Base-by-base conservation (phyloP, 2,888 invertebrate species). In the Pseudococcus longispinus region DNA sequence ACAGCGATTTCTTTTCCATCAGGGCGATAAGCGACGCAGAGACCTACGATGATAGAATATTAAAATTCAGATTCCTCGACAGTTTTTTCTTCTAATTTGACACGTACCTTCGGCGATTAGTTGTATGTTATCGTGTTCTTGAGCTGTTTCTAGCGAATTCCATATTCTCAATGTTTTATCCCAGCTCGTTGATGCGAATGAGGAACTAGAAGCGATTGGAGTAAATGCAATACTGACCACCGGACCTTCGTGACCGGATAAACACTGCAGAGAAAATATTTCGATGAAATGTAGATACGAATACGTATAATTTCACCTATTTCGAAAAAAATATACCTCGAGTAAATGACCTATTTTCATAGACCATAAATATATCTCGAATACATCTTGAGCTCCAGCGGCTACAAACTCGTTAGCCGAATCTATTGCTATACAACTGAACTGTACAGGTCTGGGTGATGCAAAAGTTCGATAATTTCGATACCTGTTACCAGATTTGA, bases 401-500 rank as follows among this genome's bases (percentile, higher is more conserved):
- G 96, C 97, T 65, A 99, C 95, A 88, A 99, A 93, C 90, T 99
- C 98, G 20, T 97, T 95, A 89, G 96, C 96, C 3, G 94, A 92
- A 91, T 99, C 99, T 13, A 99, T 91, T 0, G 96, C 94, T 0
- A 97, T 93, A 90, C 97, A 96, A 15, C 96, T 94, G 91, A 99
- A 97, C 91, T 99, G 99, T 0, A 96, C 96, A 0, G 97, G 95
- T 83, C 94, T 93, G 0, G 98, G 97, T 0, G 98, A 96, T 0
- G 98, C 97, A 87, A 99, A 94, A 0, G 99, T 99, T 83, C 97
- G 94, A 92, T 99, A 99, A 91, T 99, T 99, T 65, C 99, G 96
- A 91, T 99, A 99, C 89, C 98, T 97, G 84, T 65, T 11, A 87
- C 13, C 18, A 70, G 18, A 74, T 32, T 70, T 26, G 37, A 20